A percentile compares a stretch with the other conserved stretches of the same genome.
These are phyloP conservation scores for Enteromius viviparus DNA, from an alignment of 2,797 vertebrate species.

Conservation along the genomic window DNA sequence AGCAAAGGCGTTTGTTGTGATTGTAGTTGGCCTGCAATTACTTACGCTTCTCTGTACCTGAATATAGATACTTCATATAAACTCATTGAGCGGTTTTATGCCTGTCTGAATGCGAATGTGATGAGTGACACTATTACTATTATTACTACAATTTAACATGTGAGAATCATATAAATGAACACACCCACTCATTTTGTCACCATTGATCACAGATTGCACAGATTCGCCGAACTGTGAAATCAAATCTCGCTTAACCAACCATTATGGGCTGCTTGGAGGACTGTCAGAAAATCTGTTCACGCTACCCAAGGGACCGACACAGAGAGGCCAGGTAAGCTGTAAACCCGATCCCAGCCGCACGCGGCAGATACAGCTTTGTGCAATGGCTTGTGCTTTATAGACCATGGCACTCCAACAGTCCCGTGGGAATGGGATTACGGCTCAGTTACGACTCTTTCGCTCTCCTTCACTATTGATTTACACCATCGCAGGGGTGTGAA, in stretches of 20 bases:
- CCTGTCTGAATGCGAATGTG: constrained; percentile 19
- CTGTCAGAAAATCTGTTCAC: constrained; percentile 43
- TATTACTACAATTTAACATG: constrained; percentile 32
- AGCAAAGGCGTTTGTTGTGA: constrained; percentile 8
- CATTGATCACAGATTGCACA: constrained; percentile 49
- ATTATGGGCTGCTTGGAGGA: constrained; percentile 40
- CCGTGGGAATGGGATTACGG: constrained; percentile 48
- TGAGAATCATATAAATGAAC: constrained; percentile 20
- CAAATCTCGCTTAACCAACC: constrained; percentile 43
- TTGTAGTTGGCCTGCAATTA: not conserved
- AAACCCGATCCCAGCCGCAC: constrained; percentile 33
- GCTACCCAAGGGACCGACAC: constrained; percentile 30
- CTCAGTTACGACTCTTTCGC: constrained; percentile 38
- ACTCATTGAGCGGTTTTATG: constrained; percentile 14
- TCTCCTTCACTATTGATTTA: constrained; percentile 52
- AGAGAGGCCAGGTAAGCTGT: constrained; percentile 41
- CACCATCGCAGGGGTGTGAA: constrained; percentile 11
- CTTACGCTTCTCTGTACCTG: not conserved
- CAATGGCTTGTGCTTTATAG: constrained; percentile 42
- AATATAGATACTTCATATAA: not conserved
- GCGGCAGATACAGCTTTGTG: constrained; percentile 23
- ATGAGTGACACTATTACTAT: constrained; percentile 38
- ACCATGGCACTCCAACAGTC: constrained; percentile 46
- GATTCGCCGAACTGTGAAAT: constrained; percentile 35
- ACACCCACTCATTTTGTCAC: constrained; percentile 41